phyloP scores from a whole-genome alignment of 2,113 vertebrate genomes.

The Channa argus region DNA sequence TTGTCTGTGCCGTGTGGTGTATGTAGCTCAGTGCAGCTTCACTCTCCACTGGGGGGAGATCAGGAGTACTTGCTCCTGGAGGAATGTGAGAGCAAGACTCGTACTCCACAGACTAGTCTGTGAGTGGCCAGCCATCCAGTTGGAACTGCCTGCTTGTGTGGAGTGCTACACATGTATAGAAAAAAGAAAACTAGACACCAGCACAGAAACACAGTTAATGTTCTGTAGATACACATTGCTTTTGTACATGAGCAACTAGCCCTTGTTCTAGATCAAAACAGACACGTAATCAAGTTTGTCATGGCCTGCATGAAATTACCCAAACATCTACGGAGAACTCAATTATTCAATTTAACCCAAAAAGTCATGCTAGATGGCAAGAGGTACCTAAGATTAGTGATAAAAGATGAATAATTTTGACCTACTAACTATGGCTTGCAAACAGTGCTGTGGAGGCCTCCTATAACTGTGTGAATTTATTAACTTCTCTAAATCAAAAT shows the following conservation, averaged over 20 bases:
- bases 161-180: constrained; percentile 44
- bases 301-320: constrained; percentile 37
- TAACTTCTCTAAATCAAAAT: neutral
- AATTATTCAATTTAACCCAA: constrained; percentile 2
- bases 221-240: neutral
- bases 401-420: neutral
- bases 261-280: neutral
- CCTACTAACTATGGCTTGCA: constrained; percentile 29
- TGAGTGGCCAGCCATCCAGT: constrained; percentile 89
- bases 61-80: constrained; percentile 96
- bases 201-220: constrained; percentile 2
- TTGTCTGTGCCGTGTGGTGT: constrained; percentile 65
- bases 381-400: constrained; percentile 3
- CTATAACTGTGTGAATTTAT: constrained; percentile 9
- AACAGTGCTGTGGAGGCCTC: constrained; percentile 16
- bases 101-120: constrained; percentile 87
- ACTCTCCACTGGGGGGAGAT: constrained; percentile 89
- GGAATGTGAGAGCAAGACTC: constrained; percentile 98
- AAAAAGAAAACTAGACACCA: neutral
- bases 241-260: neutral
- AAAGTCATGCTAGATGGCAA: constrained; percentile 1
- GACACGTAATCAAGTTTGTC: constrained; percentile 13
- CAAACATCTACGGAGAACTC: neutral
- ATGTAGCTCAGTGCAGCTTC: constrained; percentile 88
- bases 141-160: constrained; percentile 73